A percentile compares a stretch with the other conserved stretches of the same genome.
Conservation (phyloP, 1,140 invertebrate genomes). For the Bombus waltoni region DNA sequence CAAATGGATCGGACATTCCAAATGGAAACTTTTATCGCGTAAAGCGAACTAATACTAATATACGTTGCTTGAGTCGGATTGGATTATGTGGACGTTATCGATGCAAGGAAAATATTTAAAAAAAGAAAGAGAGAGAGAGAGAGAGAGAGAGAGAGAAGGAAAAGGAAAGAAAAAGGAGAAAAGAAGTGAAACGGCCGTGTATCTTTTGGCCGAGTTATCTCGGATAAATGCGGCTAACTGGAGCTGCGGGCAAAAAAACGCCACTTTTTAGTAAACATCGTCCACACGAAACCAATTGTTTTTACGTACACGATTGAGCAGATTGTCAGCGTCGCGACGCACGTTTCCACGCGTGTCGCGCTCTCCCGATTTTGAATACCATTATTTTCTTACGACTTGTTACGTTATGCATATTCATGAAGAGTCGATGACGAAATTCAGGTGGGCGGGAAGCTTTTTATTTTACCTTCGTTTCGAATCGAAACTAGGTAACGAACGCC, state of each 20-base stretch:
- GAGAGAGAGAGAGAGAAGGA: not conserved
- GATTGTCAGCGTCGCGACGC: no score
- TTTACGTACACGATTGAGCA: conserved; percentile 8
- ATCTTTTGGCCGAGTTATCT: no score
- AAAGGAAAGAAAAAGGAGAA: not conserved
- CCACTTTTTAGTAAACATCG: conserved; percentile 5
- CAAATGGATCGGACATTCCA: not conserved
- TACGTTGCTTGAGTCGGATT: not conserved
- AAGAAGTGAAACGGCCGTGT: no score
- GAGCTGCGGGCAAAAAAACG: not conserved
- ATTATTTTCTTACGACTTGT: conserved; percentile 33
- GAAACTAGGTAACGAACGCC: not conserved
- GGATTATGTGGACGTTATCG: not conserved
- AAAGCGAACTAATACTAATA: not conserved
- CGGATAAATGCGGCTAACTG: not conserved
- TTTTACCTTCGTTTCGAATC: not conserved
- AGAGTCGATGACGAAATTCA: not conserved
- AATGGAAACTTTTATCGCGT: not conserved
- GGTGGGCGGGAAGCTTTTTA: not conserved
- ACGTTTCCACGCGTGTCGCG: not conserved
- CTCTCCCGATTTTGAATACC: conserved; percentile 14
- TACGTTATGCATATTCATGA: conserved; percentile 21
- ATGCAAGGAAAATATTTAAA: not conserved
- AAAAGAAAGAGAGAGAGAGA: not conserved
- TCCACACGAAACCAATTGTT: not conserved